These are phyloP conservation scores for Scaptomyza reducta DNA, from an alignment of 2,888 invertebrate genomes.

Conservation along the genomic window DNA sequence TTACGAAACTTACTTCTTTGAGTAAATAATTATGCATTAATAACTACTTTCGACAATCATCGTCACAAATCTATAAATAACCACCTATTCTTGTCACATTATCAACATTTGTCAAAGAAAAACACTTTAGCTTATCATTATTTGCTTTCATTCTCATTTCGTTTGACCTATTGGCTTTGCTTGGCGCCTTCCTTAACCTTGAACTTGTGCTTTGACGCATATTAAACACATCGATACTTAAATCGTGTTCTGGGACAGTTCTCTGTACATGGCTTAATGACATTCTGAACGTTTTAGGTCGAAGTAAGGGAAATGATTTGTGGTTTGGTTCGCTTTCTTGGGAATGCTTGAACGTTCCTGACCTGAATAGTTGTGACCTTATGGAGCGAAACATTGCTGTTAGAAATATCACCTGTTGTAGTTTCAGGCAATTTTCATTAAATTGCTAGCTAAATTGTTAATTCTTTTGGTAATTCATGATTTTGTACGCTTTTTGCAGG, in stretches of 20 bases:
- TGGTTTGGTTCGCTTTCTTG: slow-evolving; percentile 33
- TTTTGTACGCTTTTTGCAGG: slow-evolving; percentile 44
- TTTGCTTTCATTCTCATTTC: slow-evolving; percentile 11
- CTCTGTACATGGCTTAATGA: slow-evolving; percentile 16
- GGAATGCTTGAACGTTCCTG: slow-evolving; percentile 32
- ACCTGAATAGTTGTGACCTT: slow-evolving; percentile 26
- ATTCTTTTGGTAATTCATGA: slow-evolving; percentile 25
- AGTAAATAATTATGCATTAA: too few species aligned
- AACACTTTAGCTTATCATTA: not conserved
- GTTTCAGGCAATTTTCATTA: slow-evolving; percentile 22
- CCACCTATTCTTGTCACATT: too few species aligned
- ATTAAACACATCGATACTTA: slow-evolving; percentile 30
- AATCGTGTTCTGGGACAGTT: slow-evolving; percentile 23
- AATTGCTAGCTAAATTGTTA: slow-evolving; percentile 30
- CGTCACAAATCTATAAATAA: too few species aligned
- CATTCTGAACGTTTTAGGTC: slow-evolving; percentile 2
- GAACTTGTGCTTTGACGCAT: slow-evolving; percentile 25
- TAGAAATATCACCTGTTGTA: not conserved
- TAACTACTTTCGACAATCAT: too few species aligned
- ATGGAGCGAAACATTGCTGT: slow-evolving; percentile 1
- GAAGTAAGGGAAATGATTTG: slow-evolving; percentile 2
- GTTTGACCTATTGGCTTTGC: not conserved
- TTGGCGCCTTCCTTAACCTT: slow-evolving; percentile 29
- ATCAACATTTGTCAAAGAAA: too few species aligned
- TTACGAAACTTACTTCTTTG: too few species aligned